Base-by-base conservation (phyloP, 2,888 invertebrate species). In the Eurytoma californica region DNA sequence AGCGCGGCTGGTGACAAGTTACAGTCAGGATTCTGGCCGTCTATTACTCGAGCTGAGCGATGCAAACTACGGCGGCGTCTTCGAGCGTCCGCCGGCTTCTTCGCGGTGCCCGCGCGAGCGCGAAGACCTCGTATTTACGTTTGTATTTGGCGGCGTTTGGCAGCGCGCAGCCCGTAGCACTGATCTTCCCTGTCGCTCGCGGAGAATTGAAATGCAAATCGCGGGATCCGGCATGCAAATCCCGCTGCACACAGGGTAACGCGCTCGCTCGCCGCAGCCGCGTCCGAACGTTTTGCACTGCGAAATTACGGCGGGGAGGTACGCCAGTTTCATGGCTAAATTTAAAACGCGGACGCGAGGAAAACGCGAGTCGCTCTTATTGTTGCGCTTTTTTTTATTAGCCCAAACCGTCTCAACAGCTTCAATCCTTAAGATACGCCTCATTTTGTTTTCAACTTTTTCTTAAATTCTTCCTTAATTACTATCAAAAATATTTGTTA, bases 131-230 rank as follows among this genome's bases (percentile, higher is more conserved):
- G 85, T 88, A 88, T 88, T 88, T 88, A 88, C 87, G 87, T 89
- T 88, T 88, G 87, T 86, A 86, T 86, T 85, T 85, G 84, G 83
- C 87, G 87, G 63, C 63, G 47, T 88, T 89, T 88, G 88, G 88
- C 88, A 88, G 85, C 83, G 81, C 82, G 83, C 73, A 82, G 80
- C 83, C 82, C 83, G 82, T 82, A 82, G 86, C 84, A 84, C 86
- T 39, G 53, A 53, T 14, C 53, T 53, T 53, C 53, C 85, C 85
- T 86, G 86, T 87, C 86, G 86, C 87, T 86, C 85, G 87, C 83
- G 86, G 87, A 61, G 79, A 90, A 90, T 89, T 89, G 90, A 90
- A 90, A 90, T 90, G 90, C 90, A 90, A 90, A 90, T 90, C 87
- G 86, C 83, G 87, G 75, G 86, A 89, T 89, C 87, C 88, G 86